A percentile compares a stretch with the other conserved stretches of the same genome.
Conservation (phyloP, 1,140 invertebrate species). For the Aphidius ervi region DNA sequence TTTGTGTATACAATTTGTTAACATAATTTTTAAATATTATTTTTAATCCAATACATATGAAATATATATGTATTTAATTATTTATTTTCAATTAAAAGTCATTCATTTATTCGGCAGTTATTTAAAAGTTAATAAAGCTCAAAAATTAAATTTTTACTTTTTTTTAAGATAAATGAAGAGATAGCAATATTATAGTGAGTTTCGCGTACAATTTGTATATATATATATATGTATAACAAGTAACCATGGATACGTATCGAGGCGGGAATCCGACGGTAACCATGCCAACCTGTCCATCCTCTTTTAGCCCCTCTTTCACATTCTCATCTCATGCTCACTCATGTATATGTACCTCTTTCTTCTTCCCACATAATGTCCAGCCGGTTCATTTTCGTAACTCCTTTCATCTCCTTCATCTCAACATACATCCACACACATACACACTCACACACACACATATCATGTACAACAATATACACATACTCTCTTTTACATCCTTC, state of each 20-base stretch:
- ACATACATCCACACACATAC: neutral
- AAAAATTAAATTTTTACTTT: too few species aligned
- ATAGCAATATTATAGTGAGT: too few species aligned
- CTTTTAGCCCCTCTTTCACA: conserved; percentile 36
- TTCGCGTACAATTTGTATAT: too few species aligned
- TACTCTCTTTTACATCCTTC: neutral
- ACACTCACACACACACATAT: neutral
- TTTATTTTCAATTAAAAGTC: too few species aligned
- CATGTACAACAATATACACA: neutral
- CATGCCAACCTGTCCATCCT: conserved; percentile 52
- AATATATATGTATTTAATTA: too few species aligned
- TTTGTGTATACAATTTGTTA: conserved; percentile 33
- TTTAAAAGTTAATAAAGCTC: too few species aligned
- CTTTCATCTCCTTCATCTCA: conserved; percentile 48
- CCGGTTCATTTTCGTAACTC: conserved; percentile 24
- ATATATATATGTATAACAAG: conserved; percentile 11
- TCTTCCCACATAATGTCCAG: neutral
- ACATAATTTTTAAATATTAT: too few species aligned
- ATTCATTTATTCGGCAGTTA: too few species aligned
- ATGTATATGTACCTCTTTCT: conserved; percentile 8
- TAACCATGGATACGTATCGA: conserved; percentile 52
- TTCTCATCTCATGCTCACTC: conserved; percentile 8
- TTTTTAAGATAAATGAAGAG: too few species aligned
- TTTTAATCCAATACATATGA: too few species aligned
- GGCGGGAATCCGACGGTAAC: conserved; percentile 56